Evolutionary conservation across 1,140 invertebrate species (phyloP), one percentile per base, ranked within the genome.

Genomic region (Hesperophylax magnus): DNA sequence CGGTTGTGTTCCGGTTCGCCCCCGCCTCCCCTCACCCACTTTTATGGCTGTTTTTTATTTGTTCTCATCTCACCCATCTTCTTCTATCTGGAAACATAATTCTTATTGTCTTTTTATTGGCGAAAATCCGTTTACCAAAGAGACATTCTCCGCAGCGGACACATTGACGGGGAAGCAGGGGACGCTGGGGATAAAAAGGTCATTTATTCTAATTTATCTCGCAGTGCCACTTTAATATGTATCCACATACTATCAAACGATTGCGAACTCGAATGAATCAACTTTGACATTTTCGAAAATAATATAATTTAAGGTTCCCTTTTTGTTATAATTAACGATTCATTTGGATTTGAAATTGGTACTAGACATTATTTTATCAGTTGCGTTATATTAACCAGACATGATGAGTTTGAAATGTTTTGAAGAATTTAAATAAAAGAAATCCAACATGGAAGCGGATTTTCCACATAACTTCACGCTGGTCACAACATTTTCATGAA

Each of bases 91-190:
- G 22, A 65, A 63, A 72, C 82, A 81, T 83, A 83, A 81, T 83
- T 83, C 82, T 83, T 83, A 83, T 81, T 83, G 82, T 83, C 79
- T 83, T 83, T 83, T 83, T 83, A 83, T 83, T 83, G 79, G 77
- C 78, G 82, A 78, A 81, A 83, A 83, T 83, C 82, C 82, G 78
- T 79, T 83, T 82, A 82, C 74, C 78, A 75, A 69, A 82, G 58
- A 60, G 81, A 82, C 81, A 78, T 77, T 69, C 31, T 81, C 54
- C 60, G 61, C 60, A 71, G 39, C 54, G 71, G 39, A 34, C 24
- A 63, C 47, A 60, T 61, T 63, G 34, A 52, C 61, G 34, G 20
- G 72, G 72, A n/a, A 1, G 72, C 34, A 17, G 71, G 6, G 69
- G 39, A n/a, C 22, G 14, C 8, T 27, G 24, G 53, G 72, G 72